These are phyloP conservation scores for Lagopus leucura DNA, from an alignment of 2,113 vertebrate species.

Conservation along the genomic window DNA sequence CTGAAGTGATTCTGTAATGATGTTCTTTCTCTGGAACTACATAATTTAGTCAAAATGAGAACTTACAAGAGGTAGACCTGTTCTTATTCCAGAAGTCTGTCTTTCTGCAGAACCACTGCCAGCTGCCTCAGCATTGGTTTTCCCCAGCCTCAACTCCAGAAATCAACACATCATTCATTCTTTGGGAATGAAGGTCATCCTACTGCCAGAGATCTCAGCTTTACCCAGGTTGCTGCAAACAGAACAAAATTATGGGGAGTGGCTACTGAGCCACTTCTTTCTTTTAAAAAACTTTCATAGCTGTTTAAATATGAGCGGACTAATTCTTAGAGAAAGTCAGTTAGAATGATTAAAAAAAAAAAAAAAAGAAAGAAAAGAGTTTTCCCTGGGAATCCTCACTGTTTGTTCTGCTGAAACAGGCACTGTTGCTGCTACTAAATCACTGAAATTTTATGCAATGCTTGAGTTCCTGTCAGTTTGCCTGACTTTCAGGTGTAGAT, in stretches of 20 bases:
- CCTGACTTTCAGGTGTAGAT: neutral
- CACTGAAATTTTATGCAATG: neutral
- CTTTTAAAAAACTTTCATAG: neutral
- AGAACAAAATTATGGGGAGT: neutral
- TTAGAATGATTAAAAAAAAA: neutral
- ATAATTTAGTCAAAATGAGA: neutral
- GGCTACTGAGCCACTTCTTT: neutral
- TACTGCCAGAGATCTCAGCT: neutral
- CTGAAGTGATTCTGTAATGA: neutral
- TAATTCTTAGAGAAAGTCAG: neutral
- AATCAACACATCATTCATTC: neutral
- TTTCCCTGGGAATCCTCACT: neutral
- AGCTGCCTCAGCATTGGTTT: neutral
- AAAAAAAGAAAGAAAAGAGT: too few relatives aligned
- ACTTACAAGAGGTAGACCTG: neutral
- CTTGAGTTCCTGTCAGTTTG: accelerated
- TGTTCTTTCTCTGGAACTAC: neutral
- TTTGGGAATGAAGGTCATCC: neutral
- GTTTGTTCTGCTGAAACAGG: neutral
- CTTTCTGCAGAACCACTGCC: neutral
- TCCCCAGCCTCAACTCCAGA: neutral
- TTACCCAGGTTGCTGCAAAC: neutral
- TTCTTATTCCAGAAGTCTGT: neutral
- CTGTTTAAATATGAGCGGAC: neutral
- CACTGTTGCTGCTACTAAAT: neutral